These are phyloP conservation scores for Stigmatopora argus DNA, from an alignment of 2,113 vertebrate species.

Conservation along the genomic window DNA sequence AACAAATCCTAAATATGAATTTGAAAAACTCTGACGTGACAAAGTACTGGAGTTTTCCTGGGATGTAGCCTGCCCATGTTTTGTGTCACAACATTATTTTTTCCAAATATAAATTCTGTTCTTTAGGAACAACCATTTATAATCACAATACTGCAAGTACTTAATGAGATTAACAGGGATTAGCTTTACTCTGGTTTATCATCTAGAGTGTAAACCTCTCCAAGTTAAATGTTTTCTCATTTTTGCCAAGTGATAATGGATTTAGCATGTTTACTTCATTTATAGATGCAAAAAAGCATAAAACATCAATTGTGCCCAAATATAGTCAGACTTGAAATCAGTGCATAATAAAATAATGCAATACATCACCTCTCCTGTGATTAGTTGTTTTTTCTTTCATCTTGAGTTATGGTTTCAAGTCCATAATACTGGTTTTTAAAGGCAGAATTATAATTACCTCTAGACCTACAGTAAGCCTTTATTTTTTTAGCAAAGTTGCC, in stretches of 20 bases:
- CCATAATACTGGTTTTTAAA: neutral
- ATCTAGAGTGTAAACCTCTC: constrained; percentile 20
- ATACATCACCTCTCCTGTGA: neutral
- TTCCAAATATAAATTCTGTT: neutral
- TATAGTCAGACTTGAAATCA: neutral
- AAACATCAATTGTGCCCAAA: too few species aligned
- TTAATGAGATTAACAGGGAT: constrained; percentile 44
- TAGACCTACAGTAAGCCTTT: neutral
- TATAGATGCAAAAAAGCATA: constrained; percentile 5
- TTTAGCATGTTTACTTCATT: neutral
- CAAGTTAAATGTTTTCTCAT: constrained; percentile 8
- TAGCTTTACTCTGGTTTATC: constrained; percentile 42
- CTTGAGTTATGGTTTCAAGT: neutral
- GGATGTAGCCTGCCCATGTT: neutral
- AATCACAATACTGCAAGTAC: constrained; percentile 12
- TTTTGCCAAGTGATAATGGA: constrained; percentile 22
- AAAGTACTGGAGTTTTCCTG: neutral
- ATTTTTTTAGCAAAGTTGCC: neutral
- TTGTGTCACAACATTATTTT: neutral
- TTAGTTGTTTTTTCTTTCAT: too few species aligned
- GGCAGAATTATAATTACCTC: neutral
- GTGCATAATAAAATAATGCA: neutral
- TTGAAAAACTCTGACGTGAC: neutral
- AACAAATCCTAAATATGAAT: too few species aligned
- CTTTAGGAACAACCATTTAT: neutral